Percentiles rank a stretch among this genome's conserved stretches.
phyloP scores from a whole-genome alignment of 1,140 invertebrate species.

The Augochlora pura region DNA sequence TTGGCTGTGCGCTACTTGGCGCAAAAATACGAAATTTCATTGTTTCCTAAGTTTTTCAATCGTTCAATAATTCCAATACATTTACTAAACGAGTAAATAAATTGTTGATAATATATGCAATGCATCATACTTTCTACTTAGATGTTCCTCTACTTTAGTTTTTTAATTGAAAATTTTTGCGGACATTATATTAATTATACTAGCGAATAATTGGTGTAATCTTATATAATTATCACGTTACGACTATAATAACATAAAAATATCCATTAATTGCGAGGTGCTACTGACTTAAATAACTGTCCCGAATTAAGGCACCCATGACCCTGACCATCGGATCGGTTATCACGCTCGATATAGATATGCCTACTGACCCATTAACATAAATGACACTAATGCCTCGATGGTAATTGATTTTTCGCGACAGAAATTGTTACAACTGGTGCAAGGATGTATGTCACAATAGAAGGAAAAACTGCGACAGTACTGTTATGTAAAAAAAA shows the following conservation, averaged over 20 bases:
- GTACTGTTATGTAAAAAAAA: background rate
- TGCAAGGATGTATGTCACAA: background rate
- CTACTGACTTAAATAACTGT: background rate
- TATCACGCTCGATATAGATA: background rate
- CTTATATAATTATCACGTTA: too few species aligned
- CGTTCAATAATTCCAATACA: too few species aligned
- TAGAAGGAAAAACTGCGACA: background rate
- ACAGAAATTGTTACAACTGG: background rate
- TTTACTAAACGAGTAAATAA: too few species aligned
- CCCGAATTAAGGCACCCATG: conserved; percentile 5
- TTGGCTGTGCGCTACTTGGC: background rate
- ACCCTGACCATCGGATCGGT: background rate
- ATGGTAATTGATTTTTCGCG: background rate
- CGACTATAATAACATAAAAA: background rate
- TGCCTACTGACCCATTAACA: too few species aligned
- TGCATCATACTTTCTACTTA: too few species aligned
- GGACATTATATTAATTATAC: too few species aligned
- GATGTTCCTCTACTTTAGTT: too few species aligned
- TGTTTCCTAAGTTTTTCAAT: too few species aligned
- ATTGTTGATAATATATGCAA: too few species aligned
- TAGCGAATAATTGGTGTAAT: too few species aligned
- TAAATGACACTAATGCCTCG: background rate
- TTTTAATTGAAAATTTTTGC: too few species aligned
- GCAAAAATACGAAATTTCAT: conserved; percentile 2
- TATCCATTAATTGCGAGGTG: conserved; percentile 26